phyloP scores from a whole-genome alignment of 2,113 vertebrate genomes.

The Sceloporus tristichus region DNA sequence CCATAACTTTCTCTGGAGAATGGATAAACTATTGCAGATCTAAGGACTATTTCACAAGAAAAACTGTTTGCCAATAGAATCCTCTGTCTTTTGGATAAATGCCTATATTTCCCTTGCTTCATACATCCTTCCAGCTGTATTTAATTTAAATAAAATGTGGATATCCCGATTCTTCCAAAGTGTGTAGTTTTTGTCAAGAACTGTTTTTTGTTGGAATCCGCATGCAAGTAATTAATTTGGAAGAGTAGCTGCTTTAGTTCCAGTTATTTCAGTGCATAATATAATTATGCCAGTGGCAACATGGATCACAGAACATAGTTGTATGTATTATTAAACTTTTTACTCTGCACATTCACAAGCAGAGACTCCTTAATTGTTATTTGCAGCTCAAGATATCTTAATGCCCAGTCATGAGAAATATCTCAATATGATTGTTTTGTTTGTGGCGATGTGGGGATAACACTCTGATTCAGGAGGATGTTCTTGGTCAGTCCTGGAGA shows the following conservation, averaged over 20 bases:
- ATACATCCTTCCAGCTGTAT: slow-evolving; percentile 33
- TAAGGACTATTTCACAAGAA: slow-evolving; percentile 4
- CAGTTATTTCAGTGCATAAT: background rate
- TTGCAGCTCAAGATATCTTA: background rate
- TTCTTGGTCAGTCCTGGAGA: background rate
- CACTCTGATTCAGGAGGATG: background rate
- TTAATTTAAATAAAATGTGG: slow-evolving; percentile 35
- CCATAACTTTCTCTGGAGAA: background rate
- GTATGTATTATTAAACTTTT: background rate
- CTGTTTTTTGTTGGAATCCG: background rate
- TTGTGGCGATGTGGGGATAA: background rate
- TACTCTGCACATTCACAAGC: background rate
- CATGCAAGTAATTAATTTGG: slow-evolving; percentile 4
- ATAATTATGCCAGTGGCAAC: background rate
- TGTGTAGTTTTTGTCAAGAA: slow-evolving; percentile 1
- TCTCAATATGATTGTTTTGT: background rate
- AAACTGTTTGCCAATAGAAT: background rate
- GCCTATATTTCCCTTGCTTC: slow-evolving; percentile 15
- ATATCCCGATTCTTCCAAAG: background rate
- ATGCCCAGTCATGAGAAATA: background rate
- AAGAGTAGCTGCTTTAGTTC: background rate
- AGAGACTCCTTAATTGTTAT: background rate
- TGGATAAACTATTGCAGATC: background rate
- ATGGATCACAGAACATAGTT: background rate
- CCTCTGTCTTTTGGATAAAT: slow-evolving; percentile 10